A percentile compares a stretch with the other conserved stretches of the same genome.
Evolutionary conservation across 2,797 vertebrate species (phyloP).

Genomic region (Helostoma temminkii): DNA sequence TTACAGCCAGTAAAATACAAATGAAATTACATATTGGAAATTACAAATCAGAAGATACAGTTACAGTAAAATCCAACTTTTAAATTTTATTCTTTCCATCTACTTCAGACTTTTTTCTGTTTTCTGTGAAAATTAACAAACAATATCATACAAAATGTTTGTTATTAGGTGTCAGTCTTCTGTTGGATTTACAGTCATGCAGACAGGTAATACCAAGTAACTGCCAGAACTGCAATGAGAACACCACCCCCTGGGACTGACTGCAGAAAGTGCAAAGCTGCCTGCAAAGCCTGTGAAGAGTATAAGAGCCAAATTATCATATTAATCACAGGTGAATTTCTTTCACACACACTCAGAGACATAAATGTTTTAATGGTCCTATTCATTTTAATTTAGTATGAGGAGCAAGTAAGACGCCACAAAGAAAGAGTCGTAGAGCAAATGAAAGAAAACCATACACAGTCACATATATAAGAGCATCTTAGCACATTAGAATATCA

Average conservation of each 20-base stretch:
- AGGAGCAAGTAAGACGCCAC: background rate
- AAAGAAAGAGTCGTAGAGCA: background rate
- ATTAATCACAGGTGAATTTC: slow-evolving; percentile 27
- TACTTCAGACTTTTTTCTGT: background rate
- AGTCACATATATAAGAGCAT: background rate
- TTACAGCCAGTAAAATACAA: background rate
- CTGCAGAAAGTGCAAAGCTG: slow-evolving; percentile 59
- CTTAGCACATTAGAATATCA: too few relatives aligned
- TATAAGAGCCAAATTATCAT: slow-evolving; percentile 51
- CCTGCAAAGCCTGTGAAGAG: slow-evolving; percentile 78
- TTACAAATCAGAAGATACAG: background rate
- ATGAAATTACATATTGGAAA: background rate
- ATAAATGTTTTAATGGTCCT: background rate
- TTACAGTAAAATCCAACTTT: too few relatives aligned
- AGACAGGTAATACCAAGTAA: slow-evolving; percentile 68
- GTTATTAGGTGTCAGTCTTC: slow-evolving; percentile 40
- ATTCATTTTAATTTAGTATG: slow-evolving; percentile 23
- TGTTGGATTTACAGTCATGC: slow-evolving; percentile 57
- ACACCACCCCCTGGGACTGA: slow-evolving; percentile 73
- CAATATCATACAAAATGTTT: slow-evolving; percentile 46
- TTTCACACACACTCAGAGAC: slow-evolving; percentile 2
- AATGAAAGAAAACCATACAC: background rate
- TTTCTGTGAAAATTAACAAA: slow-evolving; percentile 45
- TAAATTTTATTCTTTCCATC: background rate
- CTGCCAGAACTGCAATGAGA: slow-evolving; percentile 74